phyloP scores from a whole-genome alignment of 2,113 vertebrate genomes.

The Phoxinus phoxinus region DNA sequence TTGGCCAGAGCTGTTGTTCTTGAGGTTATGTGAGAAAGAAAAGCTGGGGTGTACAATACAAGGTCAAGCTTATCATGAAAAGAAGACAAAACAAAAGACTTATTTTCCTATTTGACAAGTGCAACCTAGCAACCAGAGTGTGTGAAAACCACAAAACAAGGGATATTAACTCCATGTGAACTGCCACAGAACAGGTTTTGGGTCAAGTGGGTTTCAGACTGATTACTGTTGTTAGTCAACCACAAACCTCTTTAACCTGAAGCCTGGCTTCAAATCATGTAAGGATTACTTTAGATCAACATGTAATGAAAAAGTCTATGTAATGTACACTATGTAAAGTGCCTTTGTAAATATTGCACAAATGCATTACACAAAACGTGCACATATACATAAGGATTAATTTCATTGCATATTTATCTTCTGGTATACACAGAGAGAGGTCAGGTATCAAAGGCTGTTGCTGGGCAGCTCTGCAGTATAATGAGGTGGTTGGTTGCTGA shows the following conservation, averaged over 20 bases:
- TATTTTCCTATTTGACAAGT: not conserved
- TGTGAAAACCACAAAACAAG: not conserved
- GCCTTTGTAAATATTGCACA: conserved; percentile 18
- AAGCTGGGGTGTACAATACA: not conserved
- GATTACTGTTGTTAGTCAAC: not conserved
- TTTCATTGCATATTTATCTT: not conserved
- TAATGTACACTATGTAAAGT: not conserved
- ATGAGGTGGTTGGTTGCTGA: not conserved
- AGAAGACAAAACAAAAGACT: not conserved
- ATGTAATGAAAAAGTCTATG: not conserved
- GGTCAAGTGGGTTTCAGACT: not conserved
- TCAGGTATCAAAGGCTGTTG: not conserved
- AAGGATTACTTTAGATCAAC: not conserved
- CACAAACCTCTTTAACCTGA: not conserved
- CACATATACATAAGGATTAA: not conserved
- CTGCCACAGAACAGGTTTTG: not conserved
- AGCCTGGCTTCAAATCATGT: not conserved
- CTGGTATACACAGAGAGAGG: not conserved
- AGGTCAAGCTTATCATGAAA: not conserved
- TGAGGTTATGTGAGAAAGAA: not conserved
- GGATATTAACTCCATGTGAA: not conserved
- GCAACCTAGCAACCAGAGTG: not conserved
- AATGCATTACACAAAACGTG: not conserved
- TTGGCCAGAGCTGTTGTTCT: not conserved
- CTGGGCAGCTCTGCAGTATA: not conserved